phyloP scores from a whole-genome alignment of 2,888 invertebrate genomes.

The Habrosyne pyritoides region DNA sequence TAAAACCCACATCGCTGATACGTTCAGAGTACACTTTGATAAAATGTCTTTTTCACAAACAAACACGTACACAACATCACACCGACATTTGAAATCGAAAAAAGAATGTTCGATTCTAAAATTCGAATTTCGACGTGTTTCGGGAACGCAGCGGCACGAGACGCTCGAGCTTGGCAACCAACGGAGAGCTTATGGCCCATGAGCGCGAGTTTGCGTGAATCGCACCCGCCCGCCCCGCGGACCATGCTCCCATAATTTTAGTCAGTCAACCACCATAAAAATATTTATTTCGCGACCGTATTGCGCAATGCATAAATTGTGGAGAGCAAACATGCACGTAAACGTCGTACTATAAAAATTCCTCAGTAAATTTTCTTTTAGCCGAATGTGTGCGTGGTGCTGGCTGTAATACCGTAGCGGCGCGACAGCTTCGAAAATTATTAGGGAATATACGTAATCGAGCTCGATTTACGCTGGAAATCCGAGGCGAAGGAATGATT shows the following conservation, averaged over 20 bases:
- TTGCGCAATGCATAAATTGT: slow-evolving; percentile 72
- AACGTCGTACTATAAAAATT: slow-evolving; percentile 13
- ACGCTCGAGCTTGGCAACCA: slow-evolving; percentile 49
- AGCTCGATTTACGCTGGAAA: slow-evolving; percentile 35
- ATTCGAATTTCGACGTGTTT: slow-evolving; percentile 17
- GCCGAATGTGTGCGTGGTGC: not conserved
- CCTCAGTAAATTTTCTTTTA: slow-evolving; percentile 5
- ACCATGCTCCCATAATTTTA: slow-evolving; percentile 51
- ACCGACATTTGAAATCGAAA: slow-evolving; percentile 13
- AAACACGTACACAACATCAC: slow-evolving; percentile 31
- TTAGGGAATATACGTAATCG: slow-evolving; percentile 38
- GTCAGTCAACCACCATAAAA: slow-evolving; percentile 66
- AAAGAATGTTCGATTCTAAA: slow-evolving; percentile 8
- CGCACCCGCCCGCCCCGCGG: slow-evolving; percentile 40
- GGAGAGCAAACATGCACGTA: slow-evolving; percentile 32
- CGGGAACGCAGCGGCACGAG: slow-evolving; percentile 20
- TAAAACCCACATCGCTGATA: slow-evolving; percentile 21
- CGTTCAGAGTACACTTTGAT: slow-evolving; percentile 11
- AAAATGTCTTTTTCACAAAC: slow-evolving; percentile 29
- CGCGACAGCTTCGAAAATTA: slow-evolving; percentile 26
- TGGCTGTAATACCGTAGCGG: slow-evolving; percentile 12
- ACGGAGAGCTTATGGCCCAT: slow-evolving; percentile 53
- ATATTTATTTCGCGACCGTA: slow-evolving; percentile 66
- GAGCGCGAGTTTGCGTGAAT: slow-evolving; percentile 44
- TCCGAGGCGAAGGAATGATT: slow-evolving; percentile 36